Conservation (phyloP, 2,797 vertebrate genomes). For the Pangasius sanitwongsei region DNA sequence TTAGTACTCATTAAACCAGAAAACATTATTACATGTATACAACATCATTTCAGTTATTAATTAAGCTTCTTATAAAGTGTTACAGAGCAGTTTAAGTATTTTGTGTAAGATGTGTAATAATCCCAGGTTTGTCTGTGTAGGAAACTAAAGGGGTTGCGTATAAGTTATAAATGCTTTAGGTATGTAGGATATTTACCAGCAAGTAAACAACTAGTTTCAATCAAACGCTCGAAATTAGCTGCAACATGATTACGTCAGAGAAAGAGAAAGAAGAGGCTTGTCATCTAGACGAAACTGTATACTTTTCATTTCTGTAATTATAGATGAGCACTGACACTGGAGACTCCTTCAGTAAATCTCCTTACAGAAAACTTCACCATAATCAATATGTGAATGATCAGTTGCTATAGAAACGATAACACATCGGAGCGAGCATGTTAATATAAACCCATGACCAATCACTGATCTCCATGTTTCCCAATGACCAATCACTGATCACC, state of each 20-base stretch:
- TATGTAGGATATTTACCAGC: not conserved
- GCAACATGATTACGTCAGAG: not conserved
- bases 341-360: not conserved
- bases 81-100: not conserved
- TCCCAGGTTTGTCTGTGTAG: not conserved
- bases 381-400: not conserved
- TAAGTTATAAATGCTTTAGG: not conserved
- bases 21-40: not conserved
- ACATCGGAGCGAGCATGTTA: not conserved
- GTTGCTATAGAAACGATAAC: not conserved
- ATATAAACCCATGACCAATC: too few relatives aligned
- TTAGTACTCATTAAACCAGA: not conserved
- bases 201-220: not conserved
- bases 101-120: not conserved
- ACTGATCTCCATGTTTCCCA: too few relatives aligned
- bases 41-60: not conserved
- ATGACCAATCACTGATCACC: too few relatives aligned
- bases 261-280: slow-evolving; percentile 3
- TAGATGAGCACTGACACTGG: not conserved
- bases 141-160: not conserved
- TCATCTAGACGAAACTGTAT: not conserved
- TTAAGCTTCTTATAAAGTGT: not conserved
- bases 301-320: not conserved
- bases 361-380: not conserved
- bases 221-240: not conserved